A percentile compares a stretch with the other conserved stretches of the same genome.
Evolutionary conservation across 2,888 invertebrate species (phyloP).

Genomic region (Spisula subtruncata): DNA sequence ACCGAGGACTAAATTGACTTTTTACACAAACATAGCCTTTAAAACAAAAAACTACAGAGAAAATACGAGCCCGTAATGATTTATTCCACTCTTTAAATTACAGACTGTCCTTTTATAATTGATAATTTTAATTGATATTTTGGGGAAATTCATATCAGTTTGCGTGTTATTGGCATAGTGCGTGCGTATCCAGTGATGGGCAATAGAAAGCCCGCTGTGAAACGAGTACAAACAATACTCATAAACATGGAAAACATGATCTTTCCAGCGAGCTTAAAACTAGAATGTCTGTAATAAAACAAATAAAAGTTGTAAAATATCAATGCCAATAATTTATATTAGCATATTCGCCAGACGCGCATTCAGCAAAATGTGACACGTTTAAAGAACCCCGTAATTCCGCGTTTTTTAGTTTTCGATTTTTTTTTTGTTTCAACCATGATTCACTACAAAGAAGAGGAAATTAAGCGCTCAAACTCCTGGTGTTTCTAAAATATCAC

Average conservation of each 20-base stretch:
- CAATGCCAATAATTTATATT: constrained; percentile 35
- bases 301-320: constrained; percentile 46
- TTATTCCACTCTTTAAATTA: constrained; percentile 44
- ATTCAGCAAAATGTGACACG: constrained; percentile 32
- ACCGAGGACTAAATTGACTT: constrained; percentile 47
- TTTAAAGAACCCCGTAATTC: not conserved
- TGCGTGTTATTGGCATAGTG: constrained; percentile 45
- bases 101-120: constrained; percentile 44
- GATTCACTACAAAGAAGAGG: not conserved
- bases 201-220: constrained; percentile 36
- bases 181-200: constrained; percentile 41
- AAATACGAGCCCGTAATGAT: constrained; percentile 16
- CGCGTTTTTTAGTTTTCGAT: too few relatives aligned
- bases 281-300: constrained; percentile 42
- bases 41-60: not conserved
- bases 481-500: too few relatives aligned
- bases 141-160: constrained; percentile 52
- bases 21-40: constrained; percentile 45
- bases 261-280: constrained; percentile 12
- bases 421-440: not conserved
- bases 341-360: constrained; percentile 43
- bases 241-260: constrained; percentile 37
- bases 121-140: constrained; percentile 60
- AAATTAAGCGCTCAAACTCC: not conserved
- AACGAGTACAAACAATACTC: constrained; percentile 27